Evolutionary conservation across 2,797 vertebrate species (phyloP).

Genomic region (Epinephelus coioides): DNA sequence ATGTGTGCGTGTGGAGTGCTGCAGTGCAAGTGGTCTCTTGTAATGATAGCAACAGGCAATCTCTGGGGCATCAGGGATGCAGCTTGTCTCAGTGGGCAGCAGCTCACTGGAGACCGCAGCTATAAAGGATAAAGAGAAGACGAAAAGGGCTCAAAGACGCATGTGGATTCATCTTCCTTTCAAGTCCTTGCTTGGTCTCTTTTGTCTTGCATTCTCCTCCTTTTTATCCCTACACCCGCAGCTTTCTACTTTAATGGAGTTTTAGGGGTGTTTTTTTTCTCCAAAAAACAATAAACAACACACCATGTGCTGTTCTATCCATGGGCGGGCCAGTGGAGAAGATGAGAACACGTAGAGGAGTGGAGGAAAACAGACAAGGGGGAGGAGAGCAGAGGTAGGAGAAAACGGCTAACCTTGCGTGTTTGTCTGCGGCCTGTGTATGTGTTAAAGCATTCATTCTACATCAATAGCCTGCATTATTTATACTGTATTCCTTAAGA

Average conservation of each 20-base stretch:
- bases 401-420: conserved; percentile 45
- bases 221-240: conserved; percentile 45
- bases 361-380: conserved; percentile 23
- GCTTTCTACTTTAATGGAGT: conserved; percentile 44
- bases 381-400: conserved; percentile 25
- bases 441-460: conserved; percentile 53
- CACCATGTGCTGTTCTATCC: conserved; percentile 20
- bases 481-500: conserved; percentile 51
- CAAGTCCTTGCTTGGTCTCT: conserved; percentile 39
- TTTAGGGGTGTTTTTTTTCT: conserved; percentile 2
- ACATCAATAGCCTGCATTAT: conserved; percentile 64
- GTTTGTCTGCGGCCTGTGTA: conserved; percentile 40
- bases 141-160: conserved; percentile 44
- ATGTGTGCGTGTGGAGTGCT: conserved; percentile 16
- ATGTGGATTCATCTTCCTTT: conserved; percentile 51
- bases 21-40: conserved; percentile 43
- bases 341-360: conserved; percentile 30
- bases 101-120: conserved; percentile 38
- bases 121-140: conserved; percentile 43
- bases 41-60: conserved; percentile 59
- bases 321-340: conserved; percentile 26
- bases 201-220: conserved; percentile 44
- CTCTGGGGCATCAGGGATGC: conserved; percentile 44
- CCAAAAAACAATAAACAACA: conserved; percentile 39
- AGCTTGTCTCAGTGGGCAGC: conserved; percentile 55